Evolutionary conservation across 2,797 vertebrate genomes (phyloP).

Genomic region (Macroramphosus scolopax): DNA sequence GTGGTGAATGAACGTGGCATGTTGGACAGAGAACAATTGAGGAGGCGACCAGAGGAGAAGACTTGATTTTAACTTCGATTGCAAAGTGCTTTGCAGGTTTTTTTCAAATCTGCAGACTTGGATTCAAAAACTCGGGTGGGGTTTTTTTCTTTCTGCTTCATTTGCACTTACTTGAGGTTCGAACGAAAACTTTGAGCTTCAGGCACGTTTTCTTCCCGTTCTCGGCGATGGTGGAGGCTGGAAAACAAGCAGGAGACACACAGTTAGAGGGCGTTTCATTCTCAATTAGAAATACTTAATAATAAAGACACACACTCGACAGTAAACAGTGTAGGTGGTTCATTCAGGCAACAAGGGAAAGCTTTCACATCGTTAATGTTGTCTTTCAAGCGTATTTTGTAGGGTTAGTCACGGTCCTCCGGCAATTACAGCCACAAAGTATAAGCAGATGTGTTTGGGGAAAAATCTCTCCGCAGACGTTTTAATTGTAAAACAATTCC

Average conservation of each 20-base stretch:
- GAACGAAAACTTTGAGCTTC: constrained; percentile 98
- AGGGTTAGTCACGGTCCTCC: constrained; percentile 55
- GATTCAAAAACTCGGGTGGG: no score
- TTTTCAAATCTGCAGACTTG: no score
- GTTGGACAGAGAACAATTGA: constrained; percentile 49
- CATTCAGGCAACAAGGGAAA: no score
- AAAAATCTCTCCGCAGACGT: constrained; percentile 34
- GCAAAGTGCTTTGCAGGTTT: no score
- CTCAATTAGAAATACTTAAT: no score
- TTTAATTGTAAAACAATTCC: constrained; percentile 50
- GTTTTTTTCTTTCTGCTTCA: no score
- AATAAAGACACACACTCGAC: no score
- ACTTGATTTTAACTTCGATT: no score
- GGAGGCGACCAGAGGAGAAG: no score
- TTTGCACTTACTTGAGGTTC: constrained; percentile 93
- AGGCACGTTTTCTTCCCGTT: constrained; percentile 94
- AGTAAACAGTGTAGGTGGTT: no score
- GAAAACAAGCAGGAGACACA: constrained; percentile 31
- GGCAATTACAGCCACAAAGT: constrained; percentile 50
- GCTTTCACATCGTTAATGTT: no score
- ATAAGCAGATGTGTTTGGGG: constrained; percentile 60
- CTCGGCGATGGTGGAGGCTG: constrained; percentile 94
- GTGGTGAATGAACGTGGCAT: constrained; percentile 49
- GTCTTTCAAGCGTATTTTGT: no score
- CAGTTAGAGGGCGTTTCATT: constrained; percentile 19